A percentile compares a stretch with the other conserved stretches of the same genome.
These are phyloP conservation scores for Procavia capensis DNA, from an alignment of 2,113 vertebrate species.

Conservation along the genomic window DNA sequence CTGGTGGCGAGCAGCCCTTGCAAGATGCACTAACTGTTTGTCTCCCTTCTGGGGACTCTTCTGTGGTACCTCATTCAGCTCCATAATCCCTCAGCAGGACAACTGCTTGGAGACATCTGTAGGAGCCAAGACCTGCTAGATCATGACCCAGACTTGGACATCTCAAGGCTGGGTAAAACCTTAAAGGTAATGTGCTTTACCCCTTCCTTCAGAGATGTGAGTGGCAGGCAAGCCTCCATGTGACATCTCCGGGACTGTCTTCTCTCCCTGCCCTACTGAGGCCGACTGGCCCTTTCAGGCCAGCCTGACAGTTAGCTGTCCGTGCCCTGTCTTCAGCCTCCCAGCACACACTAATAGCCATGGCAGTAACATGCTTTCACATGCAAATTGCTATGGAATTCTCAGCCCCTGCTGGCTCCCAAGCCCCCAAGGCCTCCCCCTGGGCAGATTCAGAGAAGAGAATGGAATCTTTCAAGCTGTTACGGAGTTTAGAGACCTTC, in stretches of 20 bases:
- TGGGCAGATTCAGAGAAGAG: constrained; percentile 81
- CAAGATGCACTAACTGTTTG: not conserved
- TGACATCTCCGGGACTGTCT: not conserved
- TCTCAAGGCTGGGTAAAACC: not conserved
- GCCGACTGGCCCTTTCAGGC: constrained; percentile 22
- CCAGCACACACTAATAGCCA: constrained; percentile 78
- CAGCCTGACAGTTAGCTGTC: constrained; percentile 71
- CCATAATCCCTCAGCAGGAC: not conserved
- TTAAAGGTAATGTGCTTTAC: not conserved
- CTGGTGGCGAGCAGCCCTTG: not conserved
- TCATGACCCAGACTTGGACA: constrained; percentile 2
- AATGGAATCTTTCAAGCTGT: constrained; percentile 83
- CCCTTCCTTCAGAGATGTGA: not conserved
- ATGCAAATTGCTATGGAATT: constrained; percentile 84
- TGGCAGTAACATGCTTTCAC: constrained; percentile 83
- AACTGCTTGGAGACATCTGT: not conserved
- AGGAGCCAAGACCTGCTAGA: not conserved
- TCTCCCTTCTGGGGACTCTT: not conserved
- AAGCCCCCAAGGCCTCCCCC: constrained; percentile 77
- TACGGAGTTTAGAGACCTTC: constrained; percentile 74
- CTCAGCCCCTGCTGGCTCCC: constrained; percentile 78
- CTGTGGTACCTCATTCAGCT: not conserved
- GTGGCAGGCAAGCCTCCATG: not conserved
- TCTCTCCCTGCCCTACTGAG: not conserved
- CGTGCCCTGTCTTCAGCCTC: constrained; percentile 60